Percentiles rank a stretch among this genome's conserved stretches.
Evolutionary conservation across 2,113 vertebrate genomes (phyloP).

Genomic region (Psettodes erumei): DNA sequence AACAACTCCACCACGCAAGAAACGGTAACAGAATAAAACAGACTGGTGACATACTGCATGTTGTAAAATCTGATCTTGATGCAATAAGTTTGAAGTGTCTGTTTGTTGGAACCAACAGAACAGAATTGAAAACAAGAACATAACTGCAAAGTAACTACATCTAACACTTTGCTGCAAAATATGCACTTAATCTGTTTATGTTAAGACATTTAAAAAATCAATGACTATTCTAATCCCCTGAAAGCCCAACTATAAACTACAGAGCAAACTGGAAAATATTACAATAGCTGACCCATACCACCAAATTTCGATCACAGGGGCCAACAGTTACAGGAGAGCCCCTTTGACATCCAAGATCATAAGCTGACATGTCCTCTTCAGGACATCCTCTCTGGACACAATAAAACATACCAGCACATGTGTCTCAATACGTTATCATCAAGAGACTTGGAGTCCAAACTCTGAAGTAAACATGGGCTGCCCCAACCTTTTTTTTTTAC

Average conservation of each 20-base stretch:
- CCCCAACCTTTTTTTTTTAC: background rate
- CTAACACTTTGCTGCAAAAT: background rate
- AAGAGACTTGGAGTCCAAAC: background rate
- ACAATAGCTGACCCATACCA: background rate
- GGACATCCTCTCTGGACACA: conserved; percentile 31
- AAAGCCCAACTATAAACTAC: background rate
- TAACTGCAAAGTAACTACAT: no score
- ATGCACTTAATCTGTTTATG: background rate
- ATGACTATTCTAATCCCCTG: background rate
- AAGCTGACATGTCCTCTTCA: conserved; percentile 17
- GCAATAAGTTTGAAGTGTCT: background rate
- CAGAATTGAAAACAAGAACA: no score
- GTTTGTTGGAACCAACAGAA: background rate
- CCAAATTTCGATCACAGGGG: background rate
- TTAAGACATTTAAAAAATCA: background rate
- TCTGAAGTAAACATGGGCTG: conserved; percentile 16
- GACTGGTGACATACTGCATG: no score
- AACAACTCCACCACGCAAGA: no score
- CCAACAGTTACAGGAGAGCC: background rate
- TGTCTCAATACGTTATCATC: conserved; percentile 43
- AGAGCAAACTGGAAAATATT: background rate
- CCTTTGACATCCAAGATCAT: conserved; percentile 8
- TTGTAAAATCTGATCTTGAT: background rate
- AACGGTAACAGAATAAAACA: background rate
- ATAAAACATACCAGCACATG: conserved; percentile 24